phyloP scores from a whole-genome alignment of 2,113 vertebrate species.

The Cercopithecus mona region DNA sequence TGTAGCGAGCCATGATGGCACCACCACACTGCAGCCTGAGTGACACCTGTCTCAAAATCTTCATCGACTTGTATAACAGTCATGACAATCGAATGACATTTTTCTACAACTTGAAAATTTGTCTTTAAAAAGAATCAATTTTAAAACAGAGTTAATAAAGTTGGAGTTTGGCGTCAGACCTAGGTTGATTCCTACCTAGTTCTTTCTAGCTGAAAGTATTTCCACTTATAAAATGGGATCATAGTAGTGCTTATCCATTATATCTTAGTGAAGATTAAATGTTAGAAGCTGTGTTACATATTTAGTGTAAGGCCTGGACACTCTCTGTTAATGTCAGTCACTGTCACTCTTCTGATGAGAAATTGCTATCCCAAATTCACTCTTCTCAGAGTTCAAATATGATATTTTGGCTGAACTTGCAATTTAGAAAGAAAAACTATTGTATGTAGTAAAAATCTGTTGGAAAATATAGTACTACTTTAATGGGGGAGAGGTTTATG shows the following conservation, averaged over 20 bases:
- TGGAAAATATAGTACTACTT: background rate
- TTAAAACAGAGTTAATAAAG: background rate
- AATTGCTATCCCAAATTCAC: background rate
- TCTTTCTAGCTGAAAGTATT: background rate
- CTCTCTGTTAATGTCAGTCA: background rate
- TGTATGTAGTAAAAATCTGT: background rate
- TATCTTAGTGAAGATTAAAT: background rate
- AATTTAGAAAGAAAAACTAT: background rate
- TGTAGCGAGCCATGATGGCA: no score
- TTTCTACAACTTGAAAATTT: background rate
- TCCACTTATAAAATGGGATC: background rate
- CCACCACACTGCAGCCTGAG: no score
- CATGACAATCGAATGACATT: background rate
- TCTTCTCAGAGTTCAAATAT: background rate
- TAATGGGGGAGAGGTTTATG: background rate
- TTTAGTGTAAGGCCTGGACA: background rate
- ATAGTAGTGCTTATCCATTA: background rate
- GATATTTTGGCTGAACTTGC: background rate
- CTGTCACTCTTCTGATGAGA: background rate
- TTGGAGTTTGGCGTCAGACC: background rate
- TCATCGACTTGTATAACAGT: background rate
- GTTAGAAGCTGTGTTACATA: background rate
- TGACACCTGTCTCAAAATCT: background rate
- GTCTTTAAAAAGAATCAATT: background rate
- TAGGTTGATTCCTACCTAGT: background rate